A percentile compares a stretch with the other conserved stretches of the same genome.
Evolutionary conservation across 35 echinoderm and acorn worm genomes (phyloP).

Genomic region (Chiridota heheva): DNA sequence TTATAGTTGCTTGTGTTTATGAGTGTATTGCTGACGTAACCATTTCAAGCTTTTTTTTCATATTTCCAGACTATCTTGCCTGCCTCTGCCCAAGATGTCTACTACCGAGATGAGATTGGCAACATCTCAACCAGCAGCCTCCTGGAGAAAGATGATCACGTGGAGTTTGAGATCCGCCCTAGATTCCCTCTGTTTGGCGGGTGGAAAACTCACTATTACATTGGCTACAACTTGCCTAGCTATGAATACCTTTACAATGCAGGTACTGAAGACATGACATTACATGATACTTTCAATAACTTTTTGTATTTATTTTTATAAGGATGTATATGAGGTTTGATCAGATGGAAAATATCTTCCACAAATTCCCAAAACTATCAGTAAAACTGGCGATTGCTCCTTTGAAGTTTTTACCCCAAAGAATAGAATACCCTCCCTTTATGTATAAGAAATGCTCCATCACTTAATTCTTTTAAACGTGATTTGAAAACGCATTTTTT

Average conservation of each 20-base stretch:
- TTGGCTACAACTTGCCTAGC: slow-evolving; percentile 94
- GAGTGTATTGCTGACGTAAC: not conserved
- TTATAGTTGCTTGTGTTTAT: not conserved
- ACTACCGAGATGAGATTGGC: slow-evolving; percentile 99
- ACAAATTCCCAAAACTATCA: too few species aligned
- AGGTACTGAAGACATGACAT: slow-evolving; percentile 29
- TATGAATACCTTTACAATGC: slow-evolving; percentile 94
- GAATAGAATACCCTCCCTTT: too few species aligned
- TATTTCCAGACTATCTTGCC: slow-evolving; percentile 83
- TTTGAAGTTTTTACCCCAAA: too few species aligned
- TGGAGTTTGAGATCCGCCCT: slow-evolving; percentile 87
- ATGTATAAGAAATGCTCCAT: too few species aligned
- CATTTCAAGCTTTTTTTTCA: not conserved
- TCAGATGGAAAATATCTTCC: too few species aligned
- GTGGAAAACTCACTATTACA: slow-evolving; percentile 98
- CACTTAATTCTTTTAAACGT: too few species aligned
- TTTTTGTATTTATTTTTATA: not conserved
- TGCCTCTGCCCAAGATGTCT: slow-evolving; percentile 88
- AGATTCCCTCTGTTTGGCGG: slow-evolving; percentile 96
- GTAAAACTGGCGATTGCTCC: too few species aligned
- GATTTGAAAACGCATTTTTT: too few species aligned
- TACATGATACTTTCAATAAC: not conserved
- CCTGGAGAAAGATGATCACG: slow-evolving; percentile 87
- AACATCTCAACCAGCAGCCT: slow-evolving; percentile 98
- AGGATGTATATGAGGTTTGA: too few species aligned